Percentiles rank a stretch among this genome's conserved stretches.
These are phyloP conservation scores for Drosophila merina DNA, from an alignment of 2,888 invertebrate genomes.

Conservation along the genomic window DNA sequence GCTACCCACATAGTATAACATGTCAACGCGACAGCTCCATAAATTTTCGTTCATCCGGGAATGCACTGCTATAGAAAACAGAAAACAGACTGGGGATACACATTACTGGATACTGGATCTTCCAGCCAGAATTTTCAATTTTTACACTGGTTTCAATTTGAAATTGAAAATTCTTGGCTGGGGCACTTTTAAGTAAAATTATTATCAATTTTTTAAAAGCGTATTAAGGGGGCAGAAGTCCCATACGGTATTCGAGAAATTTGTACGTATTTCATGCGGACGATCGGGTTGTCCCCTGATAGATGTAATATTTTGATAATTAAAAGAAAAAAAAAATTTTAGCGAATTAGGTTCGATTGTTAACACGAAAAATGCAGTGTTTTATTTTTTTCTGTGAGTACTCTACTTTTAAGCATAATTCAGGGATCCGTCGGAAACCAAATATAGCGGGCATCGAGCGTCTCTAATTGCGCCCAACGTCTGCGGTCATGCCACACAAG, in stretches of 20 bases:
- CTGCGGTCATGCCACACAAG: constrained; percentile 65
- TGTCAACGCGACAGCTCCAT: not conserved
- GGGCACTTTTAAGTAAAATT: not conserved
- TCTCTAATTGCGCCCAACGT: constrained; percentile 69
- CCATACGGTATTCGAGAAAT: not conserved
- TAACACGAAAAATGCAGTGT: not conserved
- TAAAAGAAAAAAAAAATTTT: not conserved
- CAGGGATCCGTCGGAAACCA: constrained; percentile 45
- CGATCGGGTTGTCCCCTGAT: not conserved
- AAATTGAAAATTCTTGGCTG: constrained; percentile 19
- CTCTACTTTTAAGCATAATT: constrained; percentile 21
- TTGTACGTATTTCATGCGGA: constrained; percentile 1
- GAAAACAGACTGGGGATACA: constrained; percentile 6
- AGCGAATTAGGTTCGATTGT: not conserved
- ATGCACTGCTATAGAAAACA: not conserved
- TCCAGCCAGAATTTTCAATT: constrained; percentile 10
- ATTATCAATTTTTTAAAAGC: not conserved
- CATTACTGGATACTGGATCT: not conserved
- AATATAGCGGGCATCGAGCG: constrained; percentile 58
- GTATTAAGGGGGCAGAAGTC: not conserved
- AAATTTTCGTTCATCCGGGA: constrained; percentile 17
- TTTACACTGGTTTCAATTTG: not conserved
- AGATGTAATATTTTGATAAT: constrained; percentile 1
- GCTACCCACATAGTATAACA: constrained; percentile 1
- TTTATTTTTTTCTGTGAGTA: not conserved